Evolutionary conservation across 2,888 invertebrate species (phyloP).

Genomic region (Limnephilus auricula): DNA sequence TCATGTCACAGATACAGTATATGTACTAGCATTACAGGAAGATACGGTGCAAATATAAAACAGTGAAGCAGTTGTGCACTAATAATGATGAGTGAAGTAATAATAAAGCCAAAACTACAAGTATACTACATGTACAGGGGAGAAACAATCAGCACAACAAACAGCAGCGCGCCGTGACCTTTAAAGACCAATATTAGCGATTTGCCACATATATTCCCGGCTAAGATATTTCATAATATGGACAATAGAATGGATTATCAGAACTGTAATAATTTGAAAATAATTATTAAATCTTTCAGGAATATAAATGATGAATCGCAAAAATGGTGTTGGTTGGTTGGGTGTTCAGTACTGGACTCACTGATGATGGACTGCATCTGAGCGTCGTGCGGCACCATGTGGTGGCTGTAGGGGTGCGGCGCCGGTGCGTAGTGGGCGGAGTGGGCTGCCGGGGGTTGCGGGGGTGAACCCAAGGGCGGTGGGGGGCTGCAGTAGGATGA

Average conservation of each 20-base stretch:
- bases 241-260: background rate
- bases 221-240: background rate
- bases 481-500: slow-evolving; percentile 63
- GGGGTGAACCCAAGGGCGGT: slow-evolving; percentile 73
- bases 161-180: background rate
- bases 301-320: background rate
- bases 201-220: background rate
- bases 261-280: background rate
- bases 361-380: slow-evolving; percentile 67
- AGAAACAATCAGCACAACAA: background rate
- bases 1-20: background rate
- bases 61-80: background rate
- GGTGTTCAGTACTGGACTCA: slow-evolving; percentile 47
- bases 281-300: background rate
- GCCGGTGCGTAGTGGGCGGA: slow-evolving; percentile 57
- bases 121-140: background rate
- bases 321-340: background rate
- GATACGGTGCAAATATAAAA: background rate
- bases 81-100: background rate
- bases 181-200: background rate
- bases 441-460: slow-evolving; percentile 72
- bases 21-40: background rate
- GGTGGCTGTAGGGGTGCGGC: slow-evolving; percentile 72
- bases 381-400: slow-evolving; percentile 66
- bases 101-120: background rate